These are phyloP conservation scores for Emys orbicularis DNA, from an alignment of 2,797 vertebrate species.

Conservation along the genomic window DNA sequence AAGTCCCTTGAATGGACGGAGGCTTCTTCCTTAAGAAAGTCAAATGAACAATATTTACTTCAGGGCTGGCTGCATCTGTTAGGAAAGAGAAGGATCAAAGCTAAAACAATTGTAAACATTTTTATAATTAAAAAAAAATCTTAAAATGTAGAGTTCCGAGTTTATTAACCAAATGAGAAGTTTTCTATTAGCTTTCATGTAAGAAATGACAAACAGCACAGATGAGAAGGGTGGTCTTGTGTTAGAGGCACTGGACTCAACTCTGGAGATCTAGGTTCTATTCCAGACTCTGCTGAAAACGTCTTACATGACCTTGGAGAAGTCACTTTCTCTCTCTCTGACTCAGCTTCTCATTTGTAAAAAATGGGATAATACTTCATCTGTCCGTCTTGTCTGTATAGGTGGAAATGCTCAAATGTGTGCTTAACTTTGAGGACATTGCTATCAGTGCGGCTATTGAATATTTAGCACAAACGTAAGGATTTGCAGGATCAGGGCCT, in stretches of 20 bases:
- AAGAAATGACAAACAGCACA: neutral
- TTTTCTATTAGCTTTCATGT: neutral
- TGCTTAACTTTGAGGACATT: neutral
- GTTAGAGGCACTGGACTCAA: neutral
- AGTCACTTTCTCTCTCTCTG: neutral
- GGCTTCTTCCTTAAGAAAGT: neutral
- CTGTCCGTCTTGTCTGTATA: neutral
- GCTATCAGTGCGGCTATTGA: neutral
- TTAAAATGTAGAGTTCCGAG: neutral
- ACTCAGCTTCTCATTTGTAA: neutral
- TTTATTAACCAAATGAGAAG: no score
- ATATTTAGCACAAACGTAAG: neutral
- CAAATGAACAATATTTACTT: neutral
- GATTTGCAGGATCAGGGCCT: neutral
- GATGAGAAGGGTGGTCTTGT: neutral
- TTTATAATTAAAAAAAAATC: neutral
- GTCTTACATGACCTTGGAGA: rapidly evolving
- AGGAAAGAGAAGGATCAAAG: neutral
- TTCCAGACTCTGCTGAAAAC: neutral
- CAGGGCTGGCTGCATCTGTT: neutral
- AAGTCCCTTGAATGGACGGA: neutral
- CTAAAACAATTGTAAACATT: neutral
- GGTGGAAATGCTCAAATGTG: neutral
- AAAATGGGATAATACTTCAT: neutral
- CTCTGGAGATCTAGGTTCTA: neutral